Base-by-base conservation (phyloP, 2,797 vertebrate species). In the Protonibea diacanthus region DNA sequence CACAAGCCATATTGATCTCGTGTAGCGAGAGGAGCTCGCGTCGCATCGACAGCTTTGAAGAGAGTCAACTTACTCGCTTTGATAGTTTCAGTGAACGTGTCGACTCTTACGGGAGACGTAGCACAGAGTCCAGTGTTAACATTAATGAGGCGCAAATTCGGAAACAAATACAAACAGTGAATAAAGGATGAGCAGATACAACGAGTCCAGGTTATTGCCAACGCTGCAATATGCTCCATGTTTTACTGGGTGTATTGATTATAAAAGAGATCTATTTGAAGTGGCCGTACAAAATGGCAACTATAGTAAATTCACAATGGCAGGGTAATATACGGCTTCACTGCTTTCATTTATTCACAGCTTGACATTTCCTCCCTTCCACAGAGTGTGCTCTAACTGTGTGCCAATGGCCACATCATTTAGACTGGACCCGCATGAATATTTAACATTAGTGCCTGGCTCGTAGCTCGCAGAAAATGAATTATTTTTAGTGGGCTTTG, bases 331-430 rank as follows among this genome's bases (percentile, higher is more conserved):
- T 92, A 94, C 76, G 82, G 92, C 93, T 86, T 83, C 88, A 62
- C 86, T 80, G 88, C 88, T 89, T 94, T 94, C 92, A 94, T 94
- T 95, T 92, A 95, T 93, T 93, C 91, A 93, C 88, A 89, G 86
- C 89, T 92, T 94, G 93, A 93, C 94, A 95, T 94, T 95, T 94
- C 86, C 85, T 93, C 84, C 91, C 88, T 88, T 91, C 90, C 89
- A 56, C 90, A 85, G 89, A 93, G 88, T 85, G 89, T 87, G 91
- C 91, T 92, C 89, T 94, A 92, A 94, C 92, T 73, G 88, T 87
- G 92, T 92, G 93, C 91, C 89, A 94, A 94, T 91, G 93, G 90
- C 89, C 91, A 93, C 66, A 93, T 94, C 93, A 94, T 91, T 93
- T 90, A 93, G 87, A 92, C 93, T 69, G 92, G 93, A 94, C 86